Evolutionary conservation across 2,888 invertebrate species (phyloP).

Genomic region (Habroteleia sp.): DNA sequence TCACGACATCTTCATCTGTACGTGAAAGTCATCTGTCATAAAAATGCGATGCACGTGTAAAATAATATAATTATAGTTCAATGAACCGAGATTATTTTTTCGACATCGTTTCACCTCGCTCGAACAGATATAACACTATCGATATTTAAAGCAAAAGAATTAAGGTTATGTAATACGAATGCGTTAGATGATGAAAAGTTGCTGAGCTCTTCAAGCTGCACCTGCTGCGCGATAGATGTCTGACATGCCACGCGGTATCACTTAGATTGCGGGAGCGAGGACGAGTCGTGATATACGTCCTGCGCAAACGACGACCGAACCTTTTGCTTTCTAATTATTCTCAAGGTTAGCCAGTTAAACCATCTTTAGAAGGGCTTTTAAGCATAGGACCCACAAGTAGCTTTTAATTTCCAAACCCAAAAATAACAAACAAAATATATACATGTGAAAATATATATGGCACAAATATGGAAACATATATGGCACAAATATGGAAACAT

Average conservation of each 20-base stretch:
- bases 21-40: conserved; percentile 24
- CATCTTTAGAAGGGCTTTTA: background rate
- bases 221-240: conserved; percentile 61
- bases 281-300: conserved; percentile 78
- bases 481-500: too few species aligned
- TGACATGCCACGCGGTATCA: conserved; percentile 54
- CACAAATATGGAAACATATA: too few species aligned
- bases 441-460: too few species aligned
- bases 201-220: conserved; percentile 49
- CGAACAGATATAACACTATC: conserved; percentile 23
- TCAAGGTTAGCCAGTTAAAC: conserved; percentile 74
- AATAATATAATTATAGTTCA: conserved; percentile 38
- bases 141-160: conserved; percentile 52
- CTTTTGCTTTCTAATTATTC: conserved; percentile 80
- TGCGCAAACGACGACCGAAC: conserved; percentile 73
- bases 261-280: conserved; percentile 72
- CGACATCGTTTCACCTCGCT: conserved; percentile 18
- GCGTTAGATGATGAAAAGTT: conserved; percentile 53
- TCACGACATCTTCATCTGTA: background rate
- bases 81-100: conserved; percentile 30
- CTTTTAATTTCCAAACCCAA: background rate
- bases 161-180: conserved; percentile 51
- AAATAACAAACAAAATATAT: too few species aligned
- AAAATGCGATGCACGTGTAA: conserved; percentile 11
- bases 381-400: conserved; percentile 9